These are phyloP conservation scores for Chelon auratus DNA, from an alignment of 2,797 vertebrate species.

Conservation along the genomic window DNA sequence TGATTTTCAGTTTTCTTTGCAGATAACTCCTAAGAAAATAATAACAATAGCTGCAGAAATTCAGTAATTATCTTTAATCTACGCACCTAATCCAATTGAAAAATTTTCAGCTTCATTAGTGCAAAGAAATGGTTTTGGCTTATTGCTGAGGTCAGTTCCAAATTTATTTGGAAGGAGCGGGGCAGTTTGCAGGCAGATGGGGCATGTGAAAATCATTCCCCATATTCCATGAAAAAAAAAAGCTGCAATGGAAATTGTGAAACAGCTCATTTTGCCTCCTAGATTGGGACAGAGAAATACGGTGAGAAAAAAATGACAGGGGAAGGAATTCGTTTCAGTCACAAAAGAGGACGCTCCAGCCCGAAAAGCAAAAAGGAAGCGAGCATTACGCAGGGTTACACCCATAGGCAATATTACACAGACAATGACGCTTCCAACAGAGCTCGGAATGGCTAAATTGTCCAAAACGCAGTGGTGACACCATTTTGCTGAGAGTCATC, in stretches of 20 bases:
- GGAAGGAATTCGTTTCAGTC: slow-evolving; percentile 42
- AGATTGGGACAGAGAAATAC: slow-evolving; percentile 19
- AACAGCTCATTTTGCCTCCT: slow-evolving; percentile 22
- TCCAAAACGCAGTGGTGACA: slow-evolving; percentile 31
- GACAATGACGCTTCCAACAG: slow-evolving; percentile 40
- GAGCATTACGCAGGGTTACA: slow-evolving; percentile 32
- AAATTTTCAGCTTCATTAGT: slow-evolving; percentile 17
- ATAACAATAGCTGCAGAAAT: background rate
- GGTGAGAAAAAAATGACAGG: slow-evolving; percentile 26
- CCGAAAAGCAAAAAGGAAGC: slow-evolving; percentile 29
- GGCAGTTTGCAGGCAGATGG: slow-evolving; percentile 24
- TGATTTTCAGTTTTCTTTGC: background rate
- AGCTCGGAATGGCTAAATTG: slow-evolving; percentile 42
- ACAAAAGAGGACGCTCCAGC: slow-evolving; percentile 34
- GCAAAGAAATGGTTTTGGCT: slow-evolving; percentile 1
- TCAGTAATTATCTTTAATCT: slow-evolving; percentile 20
- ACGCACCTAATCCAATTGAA: background rate
- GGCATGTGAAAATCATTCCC: slow-evolving; percentile 24
- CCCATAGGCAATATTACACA: slow-evolving; percentile 42
- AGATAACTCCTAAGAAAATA: background rate
- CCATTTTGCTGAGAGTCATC: slow-evolving; percentile 38
- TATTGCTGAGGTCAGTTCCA: slow-evolving; percentile 21
- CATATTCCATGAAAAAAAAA: background rate
- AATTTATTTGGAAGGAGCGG: slow-evolving; percentile 29
- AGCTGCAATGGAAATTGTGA: slow-evolving; percentile 18